Evolutionary conservation across 1,140 invertebrate genomes (phyloP), one percentile per base, ranked within the genome.

Genomic region (Cherax destructor): DNA sequence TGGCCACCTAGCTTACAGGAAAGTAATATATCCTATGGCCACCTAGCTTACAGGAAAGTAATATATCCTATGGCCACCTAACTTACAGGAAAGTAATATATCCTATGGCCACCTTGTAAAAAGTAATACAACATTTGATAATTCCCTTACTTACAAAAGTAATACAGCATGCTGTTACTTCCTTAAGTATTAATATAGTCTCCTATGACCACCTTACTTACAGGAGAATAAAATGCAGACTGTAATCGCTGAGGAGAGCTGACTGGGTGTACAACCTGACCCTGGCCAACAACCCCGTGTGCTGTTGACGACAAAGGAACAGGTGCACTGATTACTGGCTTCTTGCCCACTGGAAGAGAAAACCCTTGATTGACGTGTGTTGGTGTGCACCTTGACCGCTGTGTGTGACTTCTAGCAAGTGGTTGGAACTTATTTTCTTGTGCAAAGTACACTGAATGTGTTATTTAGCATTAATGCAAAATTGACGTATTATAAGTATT

Each of bases 261-360:
- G 83, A 65, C 72, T 4, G 69, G 72, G 13, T 59, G 47, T n/a
- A 47, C 65, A 2, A 56, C n/a, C 69, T 74, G 83, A 24, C 49
- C 88, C n/a, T 81, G 69, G 59, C 69, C 18, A 13, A 90, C 87
- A 30, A 90, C 78, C 52, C 6, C 52, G 24, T 90, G 92, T 47
- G 92, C 92, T 83, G 92, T 92, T 76, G 92, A 92, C 61, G 92
- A 92, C 83, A 92, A 76, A 87, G 85, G 81, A 74, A 92, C 24
- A 79, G 92, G 92, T 49, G 56, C 92, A 77, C 87, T 90, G 76
- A 92, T 92, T 21, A 86, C 49, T 65, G 92, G 92, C 77, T 92
- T 92, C 88, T 92, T 92, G 72, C 92, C 92, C 83, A 92, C 92
- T 92, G 92, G 61, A 92, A 86, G 91, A 76, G 83, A 83, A 87